Percentiles rank a stretch among this genome's conserved stretches.
These are phyloP conservation scores for Pseudorasbora parva DNA, from an alignment of 2,113 vertebrate genomes.

Conservation along the genomic window DNA sequence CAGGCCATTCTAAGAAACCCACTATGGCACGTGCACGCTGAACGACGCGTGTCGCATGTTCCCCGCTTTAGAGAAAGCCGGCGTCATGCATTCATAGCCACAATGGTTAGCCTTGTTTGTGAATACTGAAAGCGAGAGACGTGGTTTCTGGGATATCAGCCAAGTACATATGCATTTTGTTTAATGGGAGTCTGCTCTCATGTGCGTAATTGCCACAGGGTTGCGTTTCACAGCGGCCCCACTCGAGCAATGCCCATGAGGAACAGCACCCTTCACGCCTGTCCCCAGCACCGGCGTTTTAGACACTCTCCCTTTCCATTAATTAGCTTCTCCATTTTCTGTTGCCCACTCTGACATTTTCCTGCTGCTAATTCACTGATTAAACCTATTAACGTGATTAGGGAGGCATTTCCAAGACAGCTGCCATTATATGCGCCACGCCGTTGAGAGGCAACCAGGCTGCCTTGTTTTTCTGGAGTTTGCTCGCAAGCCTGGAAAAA, in stretches of 20 bases:
- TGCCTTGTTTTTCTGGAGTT: conserved; percentile 41
- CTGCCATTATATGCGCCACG: conserved; percentile 78
- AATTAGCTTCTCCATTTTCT: conserved; percentile 82
- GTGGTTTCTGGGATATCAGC: conserved; percentile 34
- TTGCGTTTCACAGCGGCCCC: conserved; percentile 42
- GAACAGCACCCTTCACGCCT: conserved; percentile 45
- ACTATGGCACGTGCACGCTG: conserved; percentile 27
- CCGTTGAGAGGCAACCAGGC: conserved; percentile 60
- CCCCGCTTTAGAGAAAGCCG: conserved; percentile 14
- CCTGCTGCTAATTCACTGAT: conserved; percentile 87
- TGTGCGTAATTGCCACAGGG: conserved; percentile 39
- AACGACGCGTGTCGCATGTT: conserved; percentile 16
- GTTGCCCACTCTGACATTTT: conserved; percentile 83
- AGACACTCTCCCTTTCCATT: conserved; percentile 72
- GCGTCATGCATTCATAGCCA: background rate
- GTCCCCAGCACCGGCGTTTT: conserved; percentile 35
- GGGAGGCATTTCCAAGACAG: conserved; percentile 79
- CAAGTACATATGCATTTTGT: conserved; percentile 43
- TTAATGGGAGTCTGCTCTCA: conserved; percentile 43
- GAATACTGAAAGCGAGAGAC: conserved; percentile 5
- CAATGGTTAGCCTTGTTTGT: conserved; percentile 32
- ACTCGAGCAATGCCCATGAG: conserved; percentile 36
- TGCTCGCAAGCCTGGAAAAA: background rate
- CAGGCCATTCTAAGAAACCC: conserved; percentile 48
- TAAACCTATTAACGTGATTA: conserved; percentile 92